phyloP scores from a whole-genome alignment of 2,888 invertebrate genomes.

The Galeruca laticollis region DNA sequence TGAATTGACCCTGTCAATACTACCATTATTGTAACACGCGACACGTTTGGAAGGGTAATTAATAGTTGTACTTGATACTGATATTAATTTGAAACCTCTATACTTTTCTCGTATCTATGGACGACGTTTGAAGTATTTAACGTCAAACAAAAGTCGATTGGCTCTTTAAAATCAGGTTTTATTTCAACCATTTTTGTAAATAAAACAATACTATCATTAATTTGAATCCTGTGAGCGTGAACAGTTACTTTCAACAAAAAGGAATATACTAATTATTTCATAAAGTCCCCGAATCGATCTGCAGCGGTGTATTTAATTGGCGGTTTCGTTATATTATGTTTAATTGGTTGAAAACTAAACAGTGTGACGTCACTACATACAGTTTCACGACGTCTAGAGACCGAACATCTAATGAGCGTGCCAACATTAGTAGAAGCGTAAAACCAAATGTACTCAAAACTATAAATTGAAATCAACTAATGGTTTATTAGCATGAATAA shows the following conservation, averaged over 20 bases:
- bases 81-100: too few species aligned
- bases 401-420: neutral
- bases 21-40: too few species aligned
- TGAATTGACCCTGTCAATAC: too few species aligned
- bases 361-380: neutral
- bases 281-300: neutral
- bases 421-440: neutral
- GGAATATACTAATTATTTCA: neutral
- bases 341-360: slow-evolving; percentile 4
- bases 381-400: neutral
- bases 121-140: too few species aligned
- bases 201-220: neutral
- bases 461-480: neutral
- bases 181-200: neutral
- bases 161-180: neutral
- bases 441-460: neutral
- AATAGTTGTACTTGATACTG: too few species aligned
- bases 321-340: neutral
- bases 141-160: too few species aligned
- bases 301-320: neutral
- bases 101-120: too few species aligned
- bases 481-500: too few species aligned
- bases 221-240: neutral
- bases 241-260: neutral
- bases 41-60: too few species aligned